phyloP scores from a whole-genome alignment of 2,888 invertebrate species.

The Machimus atricapillus region DNA sequence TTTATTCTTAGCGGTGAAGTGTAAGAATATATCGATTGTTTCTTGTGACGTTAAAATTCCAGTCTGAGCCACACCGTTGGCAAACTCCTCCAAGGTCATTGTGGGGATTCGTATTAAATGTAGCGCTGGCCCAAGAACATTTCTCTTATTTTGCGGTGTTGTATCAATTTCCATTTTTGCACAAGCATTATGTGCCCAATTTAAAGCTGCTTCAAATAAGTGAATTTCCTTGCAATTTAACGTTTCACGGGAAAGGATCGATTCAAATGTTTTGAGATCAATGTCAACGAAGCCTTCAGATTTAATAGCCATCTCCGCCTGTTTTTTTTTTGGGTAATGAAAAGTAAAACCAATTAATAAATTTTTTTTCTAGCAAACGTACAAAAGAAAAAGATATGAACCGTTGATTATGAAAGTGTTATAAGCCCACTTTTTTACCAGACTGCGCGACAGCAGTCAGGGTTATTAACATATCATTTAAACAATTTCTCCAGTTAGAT shows the following conservation, averaged over 20 bases:
- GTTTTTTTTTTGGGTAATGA: not conserved
- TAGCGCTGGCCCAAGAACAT: conserved; percentile 78
- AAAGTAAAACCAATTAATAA: conserved; percentile 50
- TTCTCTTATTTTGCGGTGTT: conserved; percentile 79
- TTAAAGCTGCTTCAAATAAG: conserved; percentile 87
- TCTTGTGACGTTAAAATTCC: conserved; percentile 91
- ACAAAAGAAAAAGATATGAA: not conserved
- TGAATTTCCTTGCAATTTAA: conserved; percentile 94
- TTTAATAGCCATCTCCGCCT: conserved; percentile 93
- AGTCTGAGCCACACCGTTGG: conserved; percentile 92
- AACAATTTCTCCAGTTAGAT: too few species aligned
- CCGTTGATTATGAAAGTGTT: too few species aligned
- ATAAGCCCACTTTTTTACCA: too few species aligned
- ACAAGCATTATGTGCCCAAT: conserved; percentile 95
- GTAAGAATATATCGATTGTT: conserved; percentile 92
- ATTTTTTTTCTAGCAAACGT: not conserved
- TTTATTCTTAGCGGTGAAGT: conserved; percentile 90
- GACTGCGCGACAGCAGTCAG: too few species aligned
- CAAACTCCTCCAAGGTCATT: conserved; percentile 93
- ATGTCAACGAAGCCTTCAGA: conserved; percentile 97
- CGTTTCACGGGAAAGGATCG: conserved; percentile 90
- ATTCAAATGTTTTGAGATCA: conserved; percentile 90
- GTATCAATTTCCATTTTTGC: conserved; percentile 81
- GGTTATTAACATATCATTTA: too few species aligned
- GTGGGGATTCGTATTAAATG: conserved; percentile 91